phyloP scores from a whole-genome alignment of 2,888 invertebrate genomes.

The Brachylomia viminalis region DNA sequence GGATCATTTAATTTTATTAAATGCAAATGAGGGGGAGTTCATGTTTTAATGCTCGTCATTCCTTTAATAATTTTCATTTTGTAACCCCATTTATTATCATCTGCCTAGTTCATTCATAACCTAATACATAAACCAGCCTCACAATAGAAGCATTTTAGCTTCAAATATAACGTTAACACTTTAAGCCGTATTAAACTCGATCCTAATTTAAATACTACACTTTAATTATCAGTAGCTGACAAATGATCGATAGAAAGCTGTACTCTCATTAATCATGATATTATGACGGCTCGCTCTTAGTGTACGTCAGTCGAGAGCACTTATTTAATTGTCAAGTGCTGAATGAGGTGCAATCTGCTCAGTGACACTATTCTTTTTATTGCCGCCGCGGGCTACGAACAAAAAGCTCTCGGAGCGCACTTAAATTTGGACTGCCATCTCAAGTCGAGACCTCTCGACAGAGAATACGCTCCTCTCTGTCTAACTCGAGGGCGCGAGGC shows the following conservation, averaged over 20 bases:
- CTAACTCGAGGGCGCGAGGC: conserved; percentile 71
- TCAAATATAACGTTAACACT: conserved; percentile 65
- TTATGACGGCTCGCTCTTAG: conserved; percentile 85
- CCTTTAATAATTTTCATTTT: conserved; percentile 74
- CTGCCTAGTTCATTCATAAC: conserved; percentile 46
- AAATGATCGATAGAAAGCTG: conserved; percentile 86
- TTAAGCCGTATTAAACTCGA: conserved; percentile 72
- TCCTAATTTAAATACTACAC: conserved; percentile 81
- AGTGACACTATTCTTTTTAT: conserved; percentile 89
- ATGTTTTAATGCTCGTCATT: conserved; percentile 76
- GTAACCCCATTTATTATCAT: conserved; percentile 65
- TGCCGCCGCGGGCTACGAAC: conserved; percentile 84
- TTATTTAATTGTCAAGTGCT: conserved; percentile 90
- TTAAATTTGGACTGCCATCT: conserved; percentile 87
- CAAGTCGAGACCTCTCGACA: conserved; percentile 79
- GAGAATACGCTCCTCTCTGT: conserved; percentile 83
- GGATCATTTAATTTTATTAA: conserved; percentile 91
- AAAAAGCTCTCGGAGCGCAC: conserved; percentile 87
- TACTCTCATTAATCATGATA: conserved; percentile 85
- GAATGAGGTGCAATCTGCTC: conserved; percentile 89
- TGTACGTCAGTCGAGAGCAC: conserved; percentile 85
- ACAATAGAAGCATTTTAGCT: conserved; percentile 48
- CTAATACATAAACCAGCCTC: conserved; percentile 40
- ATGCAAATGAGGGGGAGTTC: conserved; percentile 89
- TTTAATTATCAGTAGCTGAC: conserved; percentile 88